Base-by-base conservation (phyloP, 2,797 vertebrate genomes). In the Mus spretus region DNA sequence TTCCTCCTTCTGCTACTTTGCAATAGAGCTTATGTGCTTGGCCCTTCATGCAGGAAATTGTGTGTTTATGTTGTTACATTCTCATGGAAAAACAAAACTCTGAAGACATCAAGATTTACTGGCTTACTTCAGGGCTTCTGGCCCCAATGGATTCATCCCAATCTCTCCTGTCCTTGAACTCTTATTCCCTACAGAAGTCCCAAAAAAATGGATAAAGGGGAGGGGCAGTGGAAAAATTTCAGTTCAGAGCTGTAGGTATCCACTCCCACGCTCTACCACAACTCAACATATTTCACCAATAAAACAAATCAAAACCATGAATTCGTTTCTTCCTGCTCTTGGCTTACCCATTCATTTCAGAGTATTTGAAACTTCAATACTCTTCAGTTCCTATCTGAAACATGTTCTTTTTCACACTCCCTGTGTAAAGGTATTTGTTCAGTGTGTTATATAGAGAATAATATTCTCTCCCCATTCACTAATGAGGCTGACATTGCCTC, bases 1-100 rank as follows among this genome's bases (percentile, higher is more conserved):
- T 50, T 83, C 28, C 47, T 86, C 63, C 82, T 63, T 92, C 74
- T 95, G 85, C 61, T 94, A 22, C 53, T 93, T 97, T 74, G 94
- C 83, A 95, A 93, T 74, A 95, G 93, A 96, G 24, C 47, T 59
- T 79, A 19, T n/a, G 55, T 50, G 44, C 81, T 90, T 89, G 19
- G 57, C 37, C 28, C 37, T 40, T 50, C 40, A 4, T 44, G 47
- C 87, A 11, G 57, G 57, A 95, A 89, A 91, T 90, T 85, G n/a
- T n/a, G 47, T 78, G 44, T 17, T 70, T 91, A 67, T 40, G 26
- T 31, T 37, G 53, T 63, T 55, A 72, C 1, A 75, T 47, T 97
- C 13, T 80, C 81, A 72, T 31, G 55, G 63, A 63, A 81, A 77
- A 34, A 53, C 7, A 19, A 90, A 84, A 20, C 59, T 83, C 31